Evolutionary conservation across 2,113 vertebrate genomes (phyloP).

Genomic region (Phrynocephalus versicolor): DNA sequence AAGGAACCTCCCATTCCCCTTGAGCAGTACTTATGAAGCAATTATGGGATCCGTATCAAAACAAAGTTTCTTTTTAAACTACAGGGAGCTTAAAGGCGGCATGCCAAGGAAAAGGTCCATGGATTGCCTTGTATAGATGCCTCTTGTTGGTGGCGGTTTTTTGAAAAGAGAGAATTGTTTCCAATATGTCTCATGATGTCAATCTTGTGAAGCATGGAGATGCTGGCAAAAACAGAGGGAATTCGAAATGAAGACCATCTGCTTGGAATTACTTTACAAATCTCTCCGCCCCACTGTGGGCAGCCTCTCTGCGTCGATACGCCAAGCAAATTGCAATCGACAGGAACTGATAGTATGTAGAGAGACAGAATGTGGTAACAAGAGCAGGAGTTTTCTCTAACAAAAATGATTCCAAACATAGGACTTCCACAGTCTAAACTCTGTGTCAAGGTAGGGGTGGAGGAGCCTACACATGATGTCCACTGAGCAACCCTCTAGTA

Average conservation of each 20-base stretch:
- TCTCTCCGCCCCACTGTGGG: neutral
- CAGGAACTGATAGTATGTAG: neutral
- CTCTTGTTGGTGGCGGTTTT: neutral
- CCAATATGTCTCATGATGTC: conserved; percentile 40
- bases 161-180: conserved; percentile 22
- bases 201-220: conserved; percentile 45
- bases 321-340: neutral
- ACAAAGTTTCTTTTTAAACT: conserved; percentile 8
- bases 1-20: neutral
- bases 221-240: conserved; percentile 34
- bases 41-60: neutral
- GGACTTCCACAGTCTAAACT: neutral
- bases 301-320: neutral
- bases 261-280: conserved; percentile 54
- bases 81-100: conserved; percentile 18
- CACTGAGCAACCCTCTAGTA: neutral
- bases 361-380: neutral
- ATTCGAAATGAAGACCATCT: conserved; percentile 53
- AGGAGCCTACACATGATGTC: neutral
- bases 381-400: neutral
- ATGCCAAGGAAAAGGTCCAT: neutral
- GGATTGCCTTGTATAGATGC: conserved; percentile 68
- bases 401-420: neutral
- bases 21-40: neutral
- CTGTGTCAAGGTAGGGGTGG: neutral